Percentiles rank a stretch among this genome's conserved stretches.
These are phyloP conservation scores for Ageneiosus marmoratus DNA, from an alignment of 2,113 vertebrate species.

Conservation along the genomic window DNA sequence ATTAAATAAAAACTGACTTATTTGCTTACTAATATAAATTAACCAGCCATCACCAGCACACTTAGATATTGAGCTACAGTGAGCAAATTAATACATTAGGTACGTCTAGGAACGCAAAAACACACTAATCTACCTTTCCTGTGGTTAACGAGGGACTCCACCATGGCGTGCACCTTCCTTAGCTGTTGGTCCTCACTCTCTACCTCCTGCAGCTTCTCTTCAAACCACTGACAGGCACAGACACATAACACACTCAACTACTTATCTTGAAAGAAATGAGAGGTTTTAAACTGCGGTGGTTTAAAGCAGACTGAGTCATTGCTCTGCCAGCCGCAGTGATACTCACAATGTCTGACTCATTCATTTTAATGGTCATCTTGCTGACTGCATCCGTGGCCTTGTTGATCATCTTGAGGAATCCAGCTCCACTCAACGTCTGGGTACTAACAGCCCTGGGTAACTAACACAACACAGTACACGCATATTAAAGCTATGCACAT, in stretches of 20 bases:
- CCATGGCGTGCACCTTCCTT: slow-evolving; percentile 85
- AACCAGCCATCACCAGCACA: not conserved
- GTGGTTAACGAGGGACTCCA: slow-evolving; percentile 88
- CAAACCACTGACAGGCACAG: slow-evolving; percentile 85
- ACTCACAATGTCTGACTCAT: slow-evolving; percentile 93
- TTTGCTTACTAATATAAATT: not conserved
- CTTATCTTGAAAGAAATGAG: not conserved
- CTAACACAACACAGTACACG: slow-evolving; percentile 67
- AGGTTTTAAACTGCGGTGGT: not conserved
- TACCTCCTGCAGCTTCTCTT: slow-evolving; percentile 97
- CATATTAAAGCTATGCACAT: not conserved
- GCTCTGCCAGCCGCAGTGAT: not conserved
- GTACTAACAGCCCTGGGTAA: slow-evolving; percentile 90
- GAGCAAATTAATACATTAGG: not conserved
- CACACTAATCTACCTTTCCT: slow-evolving; percentile 81
- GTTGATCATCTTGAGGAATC: slow-evolving; percentile 97
- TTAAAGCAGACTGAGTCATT: not conserved
- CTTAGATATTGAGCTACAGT: not conserved
- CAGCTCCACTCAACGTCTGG: slow-evolving; percentile 93
- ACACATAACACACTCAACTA: not conserved
- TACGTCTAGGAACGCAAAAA: not conserved
- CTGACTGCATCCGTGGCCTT: slow-evolving; percentile 94
- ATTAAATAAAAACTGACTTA: not conserved
- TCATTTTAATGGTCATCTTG: slow-evolving; percentile 99
- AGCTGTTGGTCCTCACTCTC: slow-evolving; percentile 92